These are phyloP conservation scores for Glareola pratincola DNA, from an alignment of 2,113 vertebrate species.

Conservation along the genomic window DNA sequence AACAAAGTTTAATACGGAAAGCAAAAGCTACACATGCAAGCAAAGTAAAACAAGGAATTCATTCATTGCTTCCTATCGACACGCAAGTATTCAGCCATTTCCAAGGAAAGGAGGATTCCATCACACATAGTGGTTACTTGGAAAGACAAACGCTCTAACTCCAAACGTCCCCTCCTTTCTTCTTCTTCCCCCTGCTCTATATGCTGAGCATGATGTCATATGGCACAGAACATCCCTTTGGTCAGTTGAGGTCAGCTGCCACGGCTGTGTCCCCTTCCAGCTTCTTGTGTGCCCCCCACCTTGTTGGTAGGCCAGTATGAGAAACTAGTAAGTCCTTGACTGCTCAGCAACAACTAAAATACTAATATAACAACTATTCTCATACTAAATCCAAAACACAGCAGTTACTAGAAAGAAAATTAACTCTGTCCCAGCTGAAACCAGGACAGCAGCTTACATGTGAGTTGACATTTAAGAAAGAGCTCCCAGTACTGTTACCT, in stretches of 20 bases:
- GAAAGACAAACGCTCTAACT: neutral
- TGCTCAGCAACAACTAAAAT: neutral
- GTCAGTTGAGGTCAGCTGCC: neutral
- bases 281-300: neutral
- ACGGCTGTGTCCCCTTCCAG: neutral
- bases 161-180: neutral
- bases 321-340: neutral
- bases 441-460: neutral
- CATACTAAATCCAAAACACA: neutral
- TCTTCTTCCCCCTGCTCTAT: neutral
- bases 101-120: neutral
- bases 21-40: neutral
- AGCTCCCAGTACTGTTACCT: neutral
- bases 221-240: neutral
- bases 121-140: neutral
- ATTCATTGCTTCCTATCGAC: neutral
- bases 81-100: neutral
- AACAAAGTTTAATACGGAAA: neutral
- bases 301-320: neutral
- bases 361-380: neutral
- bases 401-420: neutral
- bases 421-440: neutral
- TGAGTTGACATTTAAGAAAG: neutral
- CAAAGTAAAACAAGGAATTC: neutral
- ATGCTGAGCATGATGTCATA: neutral